These are phyloP conservation scores for Tenualosa ilisha DNA, from an alignment of 2,797 vertebrate species.

Conservation along the genomic window DNA sequence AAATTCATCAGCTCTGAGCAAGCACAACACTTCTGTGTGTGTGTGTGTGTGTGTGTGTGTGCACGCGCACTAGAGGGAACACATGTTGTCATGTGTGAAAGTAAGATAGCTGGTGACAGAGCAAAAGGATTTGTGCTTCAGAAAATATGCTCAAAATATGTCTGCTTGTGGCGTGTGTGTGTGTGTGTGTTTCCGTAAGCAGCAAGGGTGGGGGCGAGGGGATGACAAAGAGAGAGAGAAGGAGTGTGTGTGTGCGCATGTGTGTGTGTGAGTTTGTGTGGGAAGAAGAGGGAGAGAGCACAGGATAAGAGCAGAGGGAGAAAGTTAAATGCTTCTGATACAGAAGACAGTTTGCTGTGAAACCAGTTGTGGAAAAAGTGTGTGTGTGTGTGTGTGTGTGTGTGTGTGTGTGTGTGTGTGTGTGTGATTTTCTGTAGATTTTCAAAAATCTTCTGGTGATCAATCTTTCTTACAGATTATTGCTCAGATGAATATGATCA, in stretches of 20 bases:
- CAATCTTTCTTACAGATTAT: too few relatives aligned
- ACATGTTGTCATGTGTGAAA: constrained; percentile 21
- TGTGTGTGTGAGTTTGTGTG: constrained; percentile 32
- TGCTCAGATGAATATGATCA: too few relatives aligned
- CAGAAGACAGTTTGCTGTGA: neutral
- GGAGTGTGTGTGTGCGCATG: neutral
- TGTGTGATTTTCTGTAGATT: too few relatives aligned
- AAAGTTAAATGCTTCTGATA: neutral
- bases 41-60: neutral
- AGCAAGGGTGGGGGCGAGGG: too few relatives aligned
- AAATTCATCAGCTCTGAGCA: neutral
- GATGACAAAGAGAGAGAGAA: neutral
- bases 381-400: too few relatives aligned
- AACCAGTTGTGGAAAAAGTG: too few relatives aligned
- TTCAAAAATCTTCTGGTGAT: too few relatives aligned
- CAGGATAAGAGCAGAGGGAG: neutral
- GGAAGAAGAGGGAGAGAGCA: neutral
- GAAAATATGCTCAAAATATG: constrained; percentile 24
- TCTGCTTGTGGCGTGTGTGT: constrained; percentile 36
- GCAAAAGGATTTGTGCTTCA: constrained; percentile 3
- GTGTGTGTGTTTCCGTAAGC: constrained; percentile 28
- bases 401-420: too few relatives aligned
- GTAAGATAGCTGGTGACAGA: neutral
- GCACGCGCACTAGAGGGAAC: neutral
- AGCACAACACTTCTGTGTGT: neutral